phyloP scores from a whole-genome alignment of 2,888 invertebrate species.

The Apotomis capreana region DNA sequence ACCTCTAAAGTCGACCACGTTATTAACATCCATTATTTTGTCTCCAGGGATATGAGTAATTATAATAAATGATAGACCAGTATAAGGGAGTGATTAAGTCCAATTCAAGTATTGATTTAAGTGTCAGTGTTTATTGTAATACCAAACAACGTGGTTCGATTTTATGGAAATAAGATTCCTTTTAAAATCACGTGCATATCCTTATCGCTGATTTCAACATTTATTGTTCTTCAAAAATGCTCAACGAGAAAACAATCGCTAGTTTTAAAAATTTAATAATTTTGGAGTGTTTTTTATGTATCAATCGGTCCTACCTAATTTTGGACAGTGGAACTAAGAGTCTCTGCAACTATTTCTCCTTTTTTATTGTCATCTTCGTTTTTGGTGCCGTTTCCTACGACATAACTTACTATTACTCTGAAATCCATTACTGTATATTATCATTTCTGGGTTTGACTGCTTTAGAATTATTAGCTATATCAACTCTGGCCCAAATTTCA shows the following conservation, averaged over 20 bases:
- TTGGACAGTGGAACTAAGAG: slow-evolving; percentile 44
- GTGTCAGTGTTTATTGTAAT: slow-evolving; percentile 5
- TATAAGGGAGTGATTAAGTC: slow-evolving; percentile 20
- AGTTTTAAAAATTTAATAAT: slow-evolving; percentile 53
- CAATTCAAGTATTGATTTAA: slow-evolving; percentile 21
- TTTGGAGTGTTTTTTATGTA: slow-evolving; percentile 58
- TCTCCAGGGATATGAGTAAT: slow-evolving; percentile 1
- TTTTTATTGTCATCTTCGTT: slow-evolving; percentile 30
- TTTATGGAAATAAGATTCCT: too few species aligned
- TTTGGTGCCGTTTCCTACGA: slow-evolving; percentile 47
- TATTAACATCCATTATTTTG: slow-evolving; percentile 31
- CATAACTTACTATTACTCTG: slow-evolving; percentile 43
- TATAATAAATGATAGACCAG: slow-evolving; percentile 15
- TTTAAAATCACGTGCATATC: too few species aligned
- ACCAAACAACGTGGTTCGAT: too few species aligned
- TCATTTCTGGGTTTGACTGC: slow-evolving; percentile 50
- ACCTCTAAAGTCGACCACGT: slow-evolving; percentile 5
- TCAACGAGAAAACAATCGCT: slow-evolving; percentile 45
- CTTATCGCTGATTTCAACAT: neutral
- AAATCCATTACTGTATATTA: slow-evolving; percentile 31
- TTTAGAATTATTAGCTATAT: slow-evolving; percentile 50
- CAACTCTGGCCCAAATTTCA: slow-evolving; percentile 46
- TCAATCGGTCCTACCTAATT: slow-evolving; percentile 62
- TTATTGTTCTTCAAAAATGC: slow-evolving; percentile 5
- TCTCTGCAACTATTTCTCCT: slow-evolving; percentile 52